A percentile compares a stretch with the other conserved stretches of the same genome.
phyloP scores from a whole-genome alignment of 2,888 invertebrate species.

The Physocephala rufipes region DNA sequence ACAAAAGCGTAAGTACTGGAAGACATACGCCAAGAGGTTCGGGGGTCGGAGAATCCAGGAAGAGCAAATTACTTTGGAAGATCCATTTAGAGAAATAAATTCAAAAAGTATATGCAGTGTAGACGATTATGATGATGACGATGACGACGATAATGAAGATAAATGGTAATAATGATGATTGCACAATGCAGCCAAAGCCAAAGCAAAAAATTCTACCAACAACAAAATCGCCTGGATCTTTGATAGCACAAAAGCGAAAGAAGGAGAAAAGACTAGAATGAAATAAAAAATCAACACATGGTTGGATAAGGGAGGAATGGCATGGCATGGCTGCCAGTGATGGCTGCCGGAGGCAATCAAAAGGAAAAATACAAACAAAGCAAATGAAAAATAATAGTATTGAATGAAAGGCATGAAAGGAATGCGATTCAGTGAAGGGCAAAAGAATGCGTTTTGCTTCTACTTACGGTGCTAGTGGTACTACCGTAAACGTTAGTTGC shows the following conservation, averaged over 20 bases:
- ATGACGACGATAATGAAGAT: too few species aligned
- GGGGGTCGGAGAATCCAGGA: too few species aligned
- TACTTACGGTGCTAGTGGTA: too few species aligned
- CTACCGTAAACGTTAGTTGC: too few species aligned
- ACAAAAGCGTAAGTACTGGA: too few species aligned
- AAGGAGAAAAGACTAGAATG: constrained; percentile 3
- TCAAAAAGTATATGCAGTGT: too few species aligned
- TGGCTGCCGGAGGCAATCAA: constrained; percentile 28
- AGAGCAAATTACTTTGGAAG: too few species aligned
- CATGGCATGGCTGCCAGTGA: constrained; percentile 31
- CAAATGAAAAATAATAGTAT: neutral
- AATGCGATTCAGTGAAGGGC: too few species aligned
- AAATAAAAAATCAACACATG: constrained; percentile 10
- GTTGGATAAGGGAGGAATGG: neutral
- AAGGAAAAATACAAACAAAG: constrained; percentile 12
- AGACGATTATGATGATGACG: too few species aligned
- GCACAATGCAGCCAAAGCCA: neutral
- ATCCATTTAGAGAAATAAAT: too few species aligned
- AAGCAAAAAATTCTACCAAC: neutral
- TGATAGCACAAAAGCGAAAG: neutral
- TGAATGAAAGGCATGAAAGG: neutral
- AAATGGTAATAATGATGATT: too few species aligned
- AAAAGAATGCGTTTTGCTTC: neutral
- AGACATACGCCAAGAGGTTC: too few species aligned
- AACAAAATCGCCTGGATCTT: neutral